phyloP scores from a whole-genome alignment of 2,888 invertebrate genomes.

The Lobophora halterata region DNA sequence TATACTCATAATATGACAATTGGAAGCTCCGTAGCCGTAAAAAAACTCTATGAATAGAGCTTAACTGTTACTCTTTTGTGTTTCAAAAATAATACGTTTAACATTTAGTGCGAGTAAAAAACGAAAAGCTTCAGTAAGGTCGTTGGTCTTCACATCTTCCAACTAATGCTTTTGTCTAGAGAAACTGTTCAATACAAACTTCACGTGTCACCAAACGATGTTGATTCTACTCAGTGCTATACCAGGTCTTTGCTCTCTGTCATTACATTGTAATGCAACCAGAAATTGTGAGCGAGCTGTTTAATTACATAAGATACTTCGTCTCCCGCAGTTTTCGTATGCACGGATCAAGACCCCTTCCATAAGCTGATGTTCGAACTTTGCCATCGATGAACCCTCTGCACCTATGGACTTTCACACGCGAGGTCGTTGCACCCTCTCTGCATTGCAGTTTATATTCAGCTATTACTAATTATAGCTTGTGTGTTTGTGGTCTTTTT shows the following conservation, averaged over 20 bases:
- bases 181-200: slow-evolving; percentile 25
- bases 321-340: slow-evolving; percentile 17
- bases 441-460: slow-evolving; percentile 16
- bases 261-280: slow-evolving; percentile 16
- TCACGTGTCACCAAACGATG: slow-evolving; percentile 28
- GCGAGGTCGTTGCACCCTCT: slow-evolving; percentile 17
- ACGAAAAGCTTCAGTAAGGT: slow-evolving; percentile 26
- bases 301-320: slow-evolving; percentile 21
- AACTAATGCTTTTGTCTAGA: slow-evolving; percentile 28
- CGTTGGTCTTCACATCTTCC: slow-evolving; percentile 29
- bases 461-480: not conserved
- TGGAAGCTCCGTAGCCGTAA: too few species aligned
- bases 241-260: slow-evolving; percentile 30
- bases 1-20: too few species aligned
- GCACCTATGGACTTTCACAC: slow-evolving; percentile 21
- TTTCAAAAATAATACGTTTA: too few species aligned
- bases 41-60: too few species aligned
- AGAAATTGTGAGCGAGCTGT: slow-evolving; percentile 17
- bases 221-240: slow-evolving; percentile 20
- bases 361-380: slow-evolving; percentile 23
- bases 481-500: too few species aligned
- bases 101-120: too few species aligned
- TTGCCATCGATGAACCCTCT: slow-evolving; percentile 18
- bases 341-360: slow-evolving; percentile 19
- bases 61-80: too few species aligned